Percentiles rank a stretch among this genome's conserved stretches.
phyloP scores from a whole-genome alignment of 1,140 invertebrate species.

The Phthorimaea operculella region DNA sequence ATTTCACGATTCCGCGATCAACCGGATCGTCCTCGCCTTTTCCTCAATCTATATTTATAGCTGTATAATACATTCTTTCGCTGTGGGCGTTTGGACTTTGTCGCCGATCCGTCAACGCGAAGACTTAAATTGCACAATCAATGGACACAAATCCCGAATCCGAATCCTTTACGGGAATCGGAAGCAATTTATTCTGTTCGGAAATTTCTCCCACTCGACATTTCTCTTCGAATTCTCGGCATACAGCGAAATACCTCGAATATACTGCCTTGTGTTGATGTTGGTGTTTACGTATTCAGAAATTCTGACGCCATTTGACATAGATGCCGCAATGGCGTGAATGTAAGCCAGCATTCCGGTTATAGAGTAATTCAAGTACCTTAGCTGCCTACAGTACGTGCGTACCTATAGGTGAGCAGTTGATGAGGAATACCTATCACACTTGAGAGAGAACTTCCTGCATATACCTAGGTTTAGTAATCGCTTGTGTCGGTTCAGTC shows the following conservation, averaged over 20 bases:
- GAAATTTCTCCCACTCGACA: constrained; percentile 12
- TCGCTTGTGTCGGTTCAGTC: too few species aligned
- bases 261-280: constrained; percentile 15
- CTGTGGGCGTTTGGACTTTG: not conserved
- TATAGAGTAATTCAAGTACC: too few species aligned
- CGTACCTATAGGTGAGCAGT: too few species aligned
- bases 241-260: constrained; percentile 4
- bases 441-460: too few species aligned
- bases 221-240: constrained; percentile 6
- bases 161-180: constrained; percentile 14
- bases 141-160: constrained; percentile 13
- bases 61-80: too few species aligned
- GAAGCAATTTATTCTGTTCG: constrained; percentile 17
- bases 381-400: too few species aligned
- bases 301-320: constrained; percentile 20
- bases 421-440: too few species aligned
- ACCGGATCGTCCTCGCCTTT: not conserved
- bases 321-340: constrained; percentile 3
- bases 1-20: too few species aligned
- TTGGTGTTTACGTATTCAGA: constrained; percentile 21
- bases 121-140: constrained; percentile 3
- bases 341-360: too few species aligned
- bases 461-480: too few species aligned
- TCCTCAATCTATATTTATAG: not conserved
- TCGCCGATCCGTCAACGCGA: not conserved